A percentile compares a stretch with the other conserved stretches of the same genome.
These are phyloP conservation scores for Oostethus manadensis DNA, from an alignment of 2,113 vertebrate species.

Conservation along the genomic window DNA sequence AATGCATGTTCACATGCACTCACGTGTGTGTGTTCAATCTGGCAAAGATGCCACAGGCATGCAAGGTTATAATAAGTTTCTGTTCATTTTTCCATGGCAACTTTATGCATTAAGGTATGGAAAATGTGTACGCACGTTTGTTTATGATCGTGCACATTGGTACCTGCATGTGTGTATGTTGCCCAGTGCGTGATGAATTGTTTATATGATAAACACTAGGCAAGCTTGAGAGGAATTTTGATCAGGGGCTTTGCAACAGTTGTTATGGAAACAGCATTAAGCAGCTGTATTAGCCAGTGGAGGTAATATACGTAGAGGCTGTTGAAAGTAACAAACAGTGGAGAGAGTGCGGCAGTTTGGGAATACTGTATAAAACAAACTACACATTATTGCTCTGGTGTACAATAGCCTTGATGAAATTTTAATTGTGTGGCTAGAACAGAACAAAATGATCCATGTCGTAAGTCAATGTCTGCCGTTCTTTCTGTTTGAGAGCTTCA, in stretches of 20 bases:
- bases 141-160: not conserved
- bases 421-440: slow-evolving; percentile 41
- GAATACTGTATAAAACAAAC: slow-evolving; percentile 51
- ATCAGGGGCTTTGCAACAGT: slow-evolving; percentile 72
- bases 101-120: slow-evolving; percentile 34
- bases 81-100: slow-evolving; percentile 19
- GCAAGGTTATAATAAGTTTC: slow-evolving; percentile 26
- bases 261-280: slow-evolving; percentile 74
- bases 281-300: slow-evolving; percentile 62
- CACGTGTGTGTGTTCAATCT: not conserved
- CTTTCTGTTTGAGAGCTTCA: slow-evolving; percentile 26
- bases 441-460: slow-evolving; percentile 42
- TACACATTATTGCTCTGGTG: slow-evolving; percentile 52
- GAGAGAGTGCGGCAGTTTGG: slow-evolving; percentile 44
- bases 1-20: slow-evolving; percentile 16
- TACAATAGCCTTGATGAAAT: slow-evolving; percentile 52
- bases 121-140: slow-evolving; percentile 44
- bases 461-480: slow-evolving; percentile 33
- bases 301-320: slow-evolving; percentile 61
- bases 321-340: slow-evolving; percentile 57
- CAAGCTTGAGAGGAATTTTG: slow-evolving; percentile 64
- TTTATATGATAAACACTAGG: slow-evolving; percentile 68
- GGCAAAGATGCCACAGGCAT: slow-evolving; percentile 22
- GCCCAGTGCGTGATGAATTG: slow-evolving; percentile 57
- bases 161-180: slow-evolving; percentile 44